Conservation (phyloP, 2,797 vertebrate genomes). For the Vespertilio murinus region DNA sequence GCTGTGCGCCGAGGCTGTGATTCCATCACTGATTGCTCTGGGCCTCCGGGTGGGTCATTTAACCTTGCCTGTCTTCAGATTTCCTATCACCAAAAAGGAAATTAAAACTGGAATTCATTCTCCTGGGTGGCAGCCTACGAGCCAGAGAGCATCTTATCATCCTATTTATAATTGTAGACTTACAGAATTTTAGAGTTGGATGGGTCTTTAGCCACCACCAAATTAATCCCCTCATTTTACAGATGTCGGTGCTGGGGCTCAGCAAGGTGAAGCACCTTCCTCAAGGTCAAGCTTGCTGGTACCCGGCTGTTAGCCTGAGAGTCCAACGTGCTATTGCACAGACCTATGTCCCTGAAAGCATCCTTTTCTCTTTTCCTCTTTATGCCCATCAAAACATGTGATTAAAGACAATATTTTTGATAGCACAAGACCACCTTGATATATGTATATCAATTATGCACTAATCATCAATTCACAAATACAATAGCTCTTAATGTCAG, state of each 20-base stretch:
- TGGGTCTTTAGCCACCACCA: constrained; percentile 57
- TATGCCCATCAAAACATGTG: neutral
- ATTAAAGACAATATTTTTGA: constrained; percentile 17
- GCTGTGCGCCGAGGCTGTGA: constrained; percentile 24
- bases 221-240: constrained; percentile 54
- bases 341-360: neutral
- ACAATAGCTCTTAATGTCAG: neutral
- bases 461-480: neutral
- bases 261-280: neutral
- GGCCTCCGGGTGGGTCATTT: constrained; percentile 63
- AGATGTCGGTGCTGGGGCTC: neutral
- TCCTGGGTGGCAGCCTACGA: constrained; percentile 56
- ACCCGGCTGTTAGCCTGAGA: neutral
- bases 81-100: constrained; percentile 73
- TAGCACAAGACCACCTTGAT: neutral
- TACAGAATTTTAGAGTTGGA: constrained; percentile 54
- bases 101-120: constrained; percentile 75
- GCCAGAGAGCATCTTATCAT: constrained; percentile 68
- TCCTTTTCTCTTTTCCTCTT: neutral
- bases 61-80: constrained; percentile 72
- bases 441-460: neutral
- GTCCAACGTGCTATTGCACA: neutral
- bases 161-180: constrained; percentile 69
- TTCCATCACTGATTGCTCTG: constrained; percentile 58
- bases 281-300: constrained; percentile 28